Percentiles rank a stretch among this genome's conserved stretches.
These are phyloP conservation scores for Chrysogorgia sp. DNA, from an alignment of 92 coral and sea anemone species.

Conservation along the genomic window DNA sequence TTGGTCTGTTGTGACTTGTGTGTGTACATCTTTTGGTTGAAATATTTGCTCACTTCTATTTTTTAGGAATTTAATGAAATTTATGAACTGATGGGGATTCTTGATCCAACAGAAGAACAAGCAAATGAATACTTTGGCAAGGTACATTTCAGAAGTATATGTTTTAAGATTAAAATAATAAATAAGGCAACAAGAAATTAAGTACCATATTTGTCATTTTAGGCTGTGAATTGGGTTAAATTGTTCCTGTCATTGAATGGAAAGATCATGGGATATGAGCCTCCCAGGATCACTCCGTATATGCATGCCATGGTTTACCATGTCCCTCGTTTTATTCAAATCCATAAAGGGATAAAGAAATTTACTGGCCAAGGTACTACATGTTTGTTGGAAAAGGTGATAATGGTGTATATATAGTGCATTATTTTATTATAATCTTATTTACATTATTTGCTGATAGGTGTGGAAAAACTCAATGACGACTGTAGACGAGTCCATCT, in stretches of 20 bases:
- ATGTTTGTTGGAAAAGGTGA: too few relatives aligned
- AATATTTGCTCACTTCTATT: conserved; percentile 8
- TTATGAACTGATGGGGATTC: conserved; percentile 29
- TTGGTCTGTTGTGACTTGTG: too few relatives aligned
- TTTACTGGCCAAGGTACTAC: conserved; percentile 68
- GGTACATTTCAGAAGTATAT: conserved; percentile 17
- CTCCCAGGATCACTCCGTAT: conserved; percentile 56
- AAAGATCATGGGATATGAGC: conserved; percentile 12
- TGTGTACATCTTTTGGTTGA: conserved; percentile 7
- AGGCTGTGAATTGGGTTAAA: conserved; percentile 35
- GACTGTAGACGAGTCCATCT: too few relatives aligned
- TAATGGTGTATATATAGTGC: too few relatives aligned
- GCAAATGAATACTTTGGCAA: conserved; percentile 10
- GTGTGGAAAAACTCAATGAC: conserved; percentile 8
- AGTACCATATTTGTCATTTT: neutral
- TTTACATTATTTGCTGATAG: neutral
- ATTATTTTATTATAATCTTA: too few relatives aligned
- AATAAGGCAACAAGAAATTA: neutral
- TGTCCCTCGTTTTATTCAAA: conserved; percentile 57
- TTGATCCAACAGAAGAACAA: conserved; percentile 54
- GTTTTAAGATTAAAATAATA: too few relatives aligned
- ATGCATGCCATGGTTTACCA: conserved; percentile 70
- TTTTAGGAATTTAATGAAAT: conserved; percentile 59
- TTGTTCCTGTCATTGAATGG: conserved; percentile 17
- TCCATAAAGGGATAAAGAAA: conserved; percentile 55